Evolutionary conservation across 1,140 invertebrate species (phyloP).

Genomic region (Lamellibrachia luymesi): DNA sequence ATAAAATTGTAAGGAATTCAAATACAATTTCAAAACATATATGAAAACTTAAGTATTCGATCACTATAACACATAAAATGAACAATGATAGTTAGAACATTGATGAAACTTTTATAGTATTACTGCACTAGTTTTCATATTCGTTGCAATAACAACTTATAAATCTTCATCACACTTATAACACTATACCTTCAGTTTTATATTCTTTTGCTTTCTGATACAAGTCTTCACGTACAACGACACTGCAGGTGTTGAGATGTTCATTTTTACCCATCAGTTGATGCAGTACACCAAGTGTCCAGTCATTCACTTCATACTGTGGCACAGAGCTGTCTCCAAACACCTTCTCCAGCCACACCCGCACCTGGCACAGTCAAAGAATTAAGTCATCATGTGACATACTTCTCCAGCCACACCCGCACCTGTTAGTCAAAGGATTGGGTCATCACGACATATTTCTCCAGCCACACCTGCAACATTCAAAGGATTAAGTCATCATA

Average conservation of each 20-base stretch:
- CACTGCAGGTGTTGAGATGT: not conserved
- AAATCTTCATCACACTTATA: not conserved
- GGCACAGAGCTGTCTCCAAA: not conserved
- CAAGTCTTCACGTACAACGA: not conserved
- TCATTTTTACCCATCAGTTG: not conserved
- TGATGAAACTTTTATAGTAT: no score
- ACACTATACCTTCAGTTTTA: not conserved
- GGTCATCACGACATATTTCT: not conserved
- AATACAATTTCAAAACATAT: no score
- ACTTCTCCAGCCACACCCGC: not conserved
- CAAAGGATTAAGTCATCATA: not conserved
- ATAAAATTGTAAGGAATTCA: no score
- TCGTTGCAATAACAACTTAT: no score
- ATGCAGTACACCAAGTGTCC: not conserved
- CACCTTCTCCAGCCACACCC: not conserved
- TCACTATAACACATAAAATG: no score
- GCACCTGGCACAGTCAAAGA: not conserved
- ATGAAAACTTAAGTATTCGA: no score
- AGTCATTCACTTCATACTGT: not conserved
- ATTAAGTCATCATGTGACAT: not conserved
- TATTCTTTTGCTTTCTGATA: not conserved
- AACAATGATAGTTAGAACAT: no score
- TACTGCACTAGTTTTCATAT: no score
- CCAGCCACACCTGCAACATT: not conserved
- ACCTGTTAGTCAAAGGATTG: not conserved